phyloP scores from a whole-genome alignment of 2,888 invertebrate genomes.

The Heliconius ismenius region DNA sequence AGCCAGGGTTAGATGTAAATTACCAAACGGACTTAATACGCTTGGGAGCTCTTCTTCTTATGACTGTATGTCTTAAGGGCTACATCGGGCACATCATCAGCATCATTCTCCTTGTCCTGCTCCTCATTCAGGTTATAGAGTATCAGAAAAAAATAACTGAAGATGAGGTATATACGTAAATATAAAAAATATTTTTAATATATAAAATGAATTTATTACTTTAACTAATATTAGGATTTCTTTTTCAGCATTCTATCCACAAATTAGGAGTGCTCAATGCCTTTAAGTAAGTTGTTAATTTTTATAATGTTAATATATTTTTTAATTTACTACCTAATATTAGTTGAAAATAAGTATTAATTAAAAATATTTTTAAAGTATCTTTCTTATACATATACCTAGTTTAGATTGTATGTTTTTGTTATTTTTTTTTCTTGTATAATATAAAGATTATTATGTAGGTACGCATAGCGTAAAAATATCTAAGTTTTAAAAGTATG shows the following conservation, averaged over 20 bases:
- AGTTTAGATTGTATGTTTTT: no score
- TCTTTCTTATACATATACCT: no score
- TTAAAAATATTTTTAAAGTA: no score
- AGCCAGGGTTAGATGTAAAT: constrained; percentile 33
- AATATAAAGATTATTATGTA: no score
- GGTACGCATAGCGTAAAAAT: not conserved
- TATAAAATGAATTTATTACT: not conserved
- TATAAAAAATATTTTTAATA: not conserved
- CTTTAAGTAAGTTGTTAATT: constrained; percentile 59
- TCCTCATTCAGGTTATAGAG: constrained; percentile 51
- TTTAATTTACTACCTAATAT: not conserved
- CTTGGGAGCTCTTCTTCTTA: constrained; percentile 57
- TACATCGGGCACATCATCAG: constrained; percentile 55
- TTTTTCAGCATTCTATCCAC: constrained; percentile 66
- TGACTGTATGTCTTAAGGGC: constrained; percentile 61
- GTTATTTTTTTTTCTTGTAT: no score
- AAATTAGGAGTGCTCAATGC: constrained; percentile 59
- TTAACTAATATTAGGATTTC: constrained; percentile 10
- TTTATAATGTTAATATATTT: not conserved
- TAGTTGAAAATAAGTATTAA: no score
- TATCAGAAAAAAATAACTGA: constrained; percentile 47
- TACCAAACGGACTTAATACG: constrained; percentile 54
- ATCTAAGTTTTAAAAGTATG: not conserved
- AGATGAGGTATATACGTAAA: constrained; percentile 51
- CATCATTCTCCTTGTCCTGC: constrained; percentile 52